Evolutionary conservation across 2,113 vertebrate species (phyloP), one percentile per base, ranked within the genome.

Genomic region (Hemicordylus capensis): DNA sequence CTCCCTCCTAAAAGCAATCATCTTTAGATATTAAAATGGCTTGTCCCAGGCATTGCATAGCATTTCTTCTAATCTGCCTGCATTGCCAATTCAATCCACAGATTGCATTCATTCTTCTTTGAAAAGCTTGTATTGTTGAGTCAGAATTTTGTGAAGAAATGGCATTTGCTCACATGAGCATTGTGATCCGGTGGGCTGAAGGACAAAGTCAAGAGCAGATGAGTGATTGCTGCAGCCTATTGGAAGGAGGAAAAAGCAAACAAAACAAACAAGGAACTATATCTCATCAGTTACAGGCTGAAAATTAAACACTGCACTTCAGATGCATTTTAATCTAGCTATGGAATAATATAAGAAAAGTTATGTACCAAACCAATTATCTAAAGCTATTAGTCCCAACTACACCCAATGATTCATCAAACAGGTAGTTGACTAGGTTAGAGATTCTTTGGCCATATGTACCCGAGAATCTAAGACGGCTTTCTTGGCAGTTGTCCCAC

Each of bases 1-100:
- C 90, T 95, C 90, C 91, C 91, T 92, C 90, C 90, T 92, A 89
- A 94, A 96, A 96, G 93, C 94, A 94, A 93, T 95, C 93, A 94
- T 94, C 91, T 94, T 94, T 92, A 93, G 94, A 92, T 93, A 90
- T 91, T 92, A 92, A 86, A 89, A 91, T 90, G 90, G 89, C 88
- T 87, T 17, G 86, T 91, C 87, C 91, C 87, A 84, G 91, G 86
- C 92, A 92, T 81, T 61, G 74, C 80, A 70, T 90, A 89, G 82
- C 51, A 59, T 93, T 95, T 93, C 88, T 92, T 94, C 93, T 93
- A 93, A 95, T 94, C 58, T 77, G 66, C 77, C 56, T 85, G 86
- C 88, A 93, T 93, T 94, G 90, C 93, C 93, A 92, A 90, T 94
- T 94, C 91, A 90, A 89, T 86, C 89, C 91, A 92, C 88, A 94